A percentile compares a stretch with the other conserved stretches of the same genome.
phyloP scores from a whole-genome alignment of 23 tunicate genomes.

The Pegea sp. region DNA sequence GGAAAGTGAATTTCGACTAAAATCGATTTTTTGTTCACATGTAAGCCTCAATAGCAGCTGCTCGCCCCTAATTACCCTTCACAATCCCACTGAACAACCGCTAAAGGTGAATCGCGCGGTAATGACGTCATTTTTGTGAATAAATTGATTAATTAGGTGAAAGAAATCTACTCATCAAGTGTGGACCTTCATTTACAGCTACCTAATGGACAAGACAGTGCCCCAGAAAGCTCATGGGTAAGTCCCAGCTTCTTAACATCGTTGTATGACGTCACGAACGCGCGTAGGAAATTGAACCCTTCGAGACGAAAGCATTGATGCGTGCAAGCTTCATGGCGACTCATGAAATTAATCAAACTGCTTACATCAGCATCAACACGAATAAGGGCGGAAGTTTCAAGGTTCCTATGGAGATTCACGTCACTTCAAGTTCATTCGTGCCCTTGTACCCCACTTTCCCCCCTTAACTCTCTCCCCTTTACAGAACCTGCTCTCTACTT shows the following conservation, averaged over 20 bases:
- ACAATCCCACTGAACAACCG: constrained; percentile 69
- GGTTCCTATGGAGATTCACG: constrained; percentile 71
- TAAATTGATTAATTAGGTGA: constrained; percentile 21
- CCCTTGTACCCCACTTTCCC: no score
- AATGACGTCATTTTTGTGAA: not conserved
- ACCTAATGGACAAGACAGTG: constrained; percentile 43
- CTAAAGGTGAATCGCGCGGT: no score
- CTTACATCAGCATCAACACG: constrained; percentile 48
- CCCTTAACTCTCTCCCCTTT: no score
- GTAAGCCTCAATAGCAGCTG: constrained; percentile 75
- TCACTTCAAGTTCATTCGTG: constrained; percentile 52
- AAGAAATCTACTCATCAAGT: constrained; percentile 69
- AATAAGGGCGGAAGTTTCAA: constrained; percentile 29
- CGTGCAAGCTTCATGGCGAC: constrained; percentile 60
- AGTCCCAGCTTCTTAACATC: not conserved
- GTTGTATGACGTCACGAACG: not conserved
- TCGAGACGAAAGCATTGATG: constrained; percentile 61
- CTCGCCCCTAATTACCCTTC: constrained; percentile 81
- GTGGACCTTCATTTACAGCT: constrained; percentile 69
- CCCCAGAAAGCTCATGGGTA: constrained; percentile 45
- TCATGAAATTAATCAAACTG: constrained; percentile 42
- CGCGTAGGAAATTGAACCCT: constrained; percentile 61
- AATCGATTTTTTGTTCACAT: constrained; percentile 52
- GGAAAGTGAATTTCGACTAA: constrained; percentile 62
- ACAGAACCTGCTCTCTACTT: constrained; percentile 81